Conservation (phyloP, 2,113 vertebrate species). For the Clarias macrocephalus region DNA sequence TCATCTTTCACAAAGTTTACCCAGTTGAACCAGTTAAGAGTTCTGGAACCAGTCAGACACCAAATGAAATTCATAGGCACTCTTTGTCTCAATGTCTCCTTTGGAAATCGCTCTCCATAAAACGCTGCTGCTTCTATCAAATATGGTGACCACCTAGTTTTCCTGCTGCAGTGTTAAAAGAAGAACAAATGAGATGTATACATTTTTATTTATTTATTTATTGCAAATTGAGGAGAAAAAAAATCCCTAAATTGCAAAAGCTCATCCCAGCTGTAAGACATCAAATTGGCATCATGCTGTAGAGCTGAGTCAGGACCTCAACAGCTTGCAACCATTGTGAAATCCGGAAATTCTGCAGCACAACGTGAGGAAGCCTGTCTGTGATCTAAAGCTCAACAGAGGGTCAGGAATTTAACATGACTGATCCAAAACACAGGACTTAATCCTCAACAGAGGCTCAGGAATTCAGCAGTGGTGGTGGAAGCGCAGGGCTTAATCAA, state of each 20-base stretch:
- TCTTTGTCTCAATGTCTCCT: neutral
- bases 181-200: neutral
- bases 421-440: constrained; percentile 14
- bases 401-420: constrained; percentile 18
- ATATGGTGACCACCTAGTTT: neutral
- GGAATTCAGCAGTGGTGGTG: constrained; percentile 10
- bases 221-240: neutral
- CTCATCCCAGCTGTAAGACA: neutral
- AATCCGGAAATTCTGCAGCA: constrained; percentile 7
- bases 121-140: neutral
- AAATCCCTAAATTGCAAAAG: neutral
- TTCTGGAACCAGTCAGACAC: neutral
- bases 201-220: neutral
- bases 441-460: constrained; percentile 5
- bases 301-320: constrained; percentile 9
- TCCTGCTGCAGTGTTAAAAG: neutral
- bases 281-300: neutral
- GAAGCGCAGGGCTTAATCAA: neutral
- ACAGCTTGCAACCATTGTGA: constrained; percentile 12
- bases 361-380: neutral
- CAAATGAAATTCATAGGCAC: neutral
- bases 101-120: neutral
- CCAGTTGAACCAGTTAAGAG: neutral
- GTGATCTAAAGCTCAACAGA: constrained; percentile 19
- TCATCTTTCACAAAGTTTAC: neutral